Conservation (phyloP, 2,113 vertebrate genomes). For the Passer domesticus region DNA sequence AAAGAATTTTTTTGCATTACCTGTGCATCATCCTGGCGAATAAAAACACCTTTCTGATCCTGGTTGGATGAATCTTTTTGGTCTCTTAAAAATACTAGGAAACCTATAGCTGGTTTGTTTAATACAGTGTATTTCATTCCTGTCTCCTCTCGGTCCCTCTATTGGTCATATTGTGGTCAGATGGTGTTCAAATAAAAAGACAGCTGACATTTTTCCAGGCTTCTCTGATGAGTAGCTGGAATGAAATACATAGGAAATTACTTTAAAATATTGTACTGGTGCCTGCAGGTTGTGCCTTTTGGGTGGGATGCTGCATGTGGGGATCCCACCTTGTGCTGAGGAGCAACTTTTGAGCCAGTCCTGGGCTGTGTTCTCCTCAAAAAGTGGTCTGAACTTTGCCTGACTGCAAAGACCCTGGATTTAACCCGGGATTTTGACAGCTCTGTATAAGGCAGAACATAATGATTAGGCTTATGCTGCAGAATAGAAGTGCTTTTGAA, state of each 20-base stretch:
- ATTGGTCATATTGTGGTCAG: background rate
- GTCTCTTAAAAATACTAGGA: background rate
- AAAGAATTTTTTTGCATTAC: background rate
- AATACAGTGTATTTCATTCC: background rate
- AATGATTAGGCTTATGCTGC: background rate
- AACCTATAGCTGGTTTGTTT: background rate
- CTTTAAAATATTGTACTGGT: background rate
- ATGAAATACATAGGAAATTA: background rate
- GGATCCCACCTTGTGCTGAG: background rate
- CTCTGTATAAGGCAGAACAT: background rate
- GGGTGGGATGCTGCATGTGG: background rate
- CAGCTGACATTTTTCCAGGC: background rate
- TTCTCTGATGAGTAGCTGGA: background rate
- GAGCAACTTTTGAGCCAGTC: background rate
- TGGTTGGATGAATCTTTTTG: background rate
- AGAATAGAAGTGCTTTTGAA: background rate
- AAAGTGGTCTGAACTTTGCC: background rate
- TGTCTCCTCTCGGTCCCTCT: accelerated
- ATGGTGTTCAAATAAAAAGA: background rate
- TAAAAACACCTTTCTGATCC: background rate
- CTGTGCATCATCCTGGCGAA: background rate
- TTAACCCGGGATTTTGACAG: slow-evolving; percentile 11
- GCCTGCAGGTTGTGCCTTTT: background rate
- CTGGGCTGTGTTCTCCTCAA: background rate
- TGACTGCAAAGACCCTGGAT: background rate